Evolutionary conservation across 1,140 invertebrate genomes (phyloP).

Genomic region (Ericerus pela): DNA sequence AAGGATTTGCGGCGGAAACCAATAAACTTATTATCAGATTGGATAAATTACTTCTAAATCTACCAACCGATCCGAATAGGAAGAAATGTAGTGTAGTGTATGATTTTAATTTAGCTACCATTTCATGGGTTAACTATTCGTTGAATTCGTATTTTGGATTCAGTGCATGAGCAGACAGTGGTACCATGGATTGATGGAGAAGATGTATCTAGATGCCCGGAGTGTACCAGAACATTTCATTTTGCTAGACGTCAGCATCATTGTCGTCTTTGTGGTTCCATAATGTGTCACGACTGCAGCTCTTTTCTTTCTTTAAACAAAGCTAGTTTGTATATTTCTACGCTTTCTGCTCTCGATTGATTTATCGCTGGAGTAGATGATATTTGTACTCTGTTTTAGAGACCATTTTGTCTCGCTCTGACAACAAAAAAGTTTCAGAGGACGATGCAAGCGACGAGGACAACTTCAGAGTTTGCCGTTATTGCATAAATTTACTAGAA

Average conservation of each 20-base stretch:
- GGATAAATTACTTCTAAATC: slow-evolving; percentile 75
- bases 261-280: slow-evolving; percentile 85
- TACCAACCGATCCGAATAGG: slow-evolving; percentile 61
- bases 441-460: not conserved
- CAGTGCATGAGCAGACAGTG: slow-evolving; percentile 57
- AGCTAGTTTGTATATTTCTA: slow-evolving; percentile 48
- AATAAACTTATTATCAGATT: slow-evolving; percentile 89
- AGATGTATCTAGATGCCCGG: slow-evolving; percentile 76
- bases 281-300: slow-evolving; percentile 90
- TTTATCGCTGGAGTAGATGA: too few species aligned
- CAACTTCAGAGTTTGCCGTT: not conserved
- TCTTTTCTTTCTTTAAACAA: slow-evolving; percentile 65
- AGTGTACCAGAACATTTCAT: slow-evolving; percentile 76
- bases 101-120: not conserved
- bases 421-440: not conserved
- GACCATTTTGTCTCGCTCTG: not conserved
- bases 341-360: not conserved
- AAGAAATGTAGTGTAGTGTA: slow-evolving; percentile 48
- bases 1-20: slow-evolving; percentile 81
- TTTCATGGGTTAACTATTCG: slow-evolving; percentile 23
- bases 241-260: slow-evolving; percentile 84
- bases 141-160: slow-evolving; percentile 18
- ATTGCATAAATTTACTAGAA: slow-evolving; percentile 45
- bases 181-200: slow-evolving; percentile 88
- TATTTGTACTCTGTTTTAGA: not conserved